A percentile compares a stretch with the other conserved stretches of the same genome.
phyloP scores from a whole-genome alignment of 2,113 vertebrate genomes.

The Gallinago jamesoni region DNA sequence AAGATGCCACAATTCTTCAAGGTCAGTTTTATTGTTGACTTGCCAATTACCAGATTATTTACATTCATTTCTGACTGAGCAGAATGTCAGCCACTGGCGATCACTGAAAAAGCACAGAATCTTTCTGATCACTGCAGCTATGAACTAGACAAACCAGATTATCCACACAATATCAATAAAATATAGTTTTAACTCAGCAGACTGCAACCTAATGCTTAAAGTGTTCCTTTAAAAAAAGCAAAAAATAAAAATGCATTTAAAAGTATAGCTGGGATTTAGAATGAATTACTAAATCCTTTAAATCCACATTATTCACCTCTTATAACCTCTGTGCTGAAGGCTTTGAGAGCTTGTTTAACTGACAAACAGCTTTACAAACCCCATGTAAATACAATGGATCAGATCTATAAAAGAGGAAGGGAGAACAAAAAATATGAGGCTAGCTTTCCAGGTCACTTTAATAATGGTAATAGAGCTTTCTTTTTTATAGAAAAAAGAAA shows the following conservation, averaged over 20 bases:
- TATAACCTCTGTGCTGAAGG: constrained; percentile 49
- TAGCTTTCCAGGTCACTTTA: not conserved
- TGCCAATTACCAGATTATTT: not conserved
- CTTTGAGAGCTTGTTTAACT: constrained; percentile 30
- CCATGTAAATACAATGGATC: constrained; percentile 32
- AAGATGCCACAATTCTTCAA: not conserved
- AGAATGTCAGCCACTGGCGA: not conserved
- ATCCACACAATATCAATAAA: constrained; percentile 1
- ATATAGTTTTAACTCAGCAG: not conserved
- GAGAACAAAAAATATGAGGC: not conserved
- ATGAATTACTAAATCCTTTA: constrained; percentile 63
- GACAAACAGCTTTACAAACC: constrained; percentile 26
- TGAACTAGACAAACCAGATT: constrained; percentile 36
- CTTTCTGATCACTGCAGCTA: not conserved
- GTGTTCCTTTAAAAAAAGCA: not conserved
- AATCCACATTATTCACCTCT: constrained; percentile 63
- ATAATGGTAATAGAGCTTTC: not conserved
- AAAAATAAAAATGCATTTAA: not conserved
- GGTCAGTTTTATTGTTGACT: not conserved
- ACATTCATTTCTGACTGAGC: not conserved
- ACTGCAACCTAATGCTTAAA: constrained; percentile 10
- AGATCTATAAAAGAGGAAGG: not conserved
- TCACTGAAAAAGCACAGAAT: not conserved
- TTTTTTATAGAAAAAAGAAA: not conserved
- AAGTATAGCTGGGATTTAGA: constrained; percentile 55